A percentile compares a stretch with the other conserved stretches of the same genome.
Conservation (phyloP, 53 echinoderm and acorn worm genomes). For the Hippasteria phrygiana region DNA sequence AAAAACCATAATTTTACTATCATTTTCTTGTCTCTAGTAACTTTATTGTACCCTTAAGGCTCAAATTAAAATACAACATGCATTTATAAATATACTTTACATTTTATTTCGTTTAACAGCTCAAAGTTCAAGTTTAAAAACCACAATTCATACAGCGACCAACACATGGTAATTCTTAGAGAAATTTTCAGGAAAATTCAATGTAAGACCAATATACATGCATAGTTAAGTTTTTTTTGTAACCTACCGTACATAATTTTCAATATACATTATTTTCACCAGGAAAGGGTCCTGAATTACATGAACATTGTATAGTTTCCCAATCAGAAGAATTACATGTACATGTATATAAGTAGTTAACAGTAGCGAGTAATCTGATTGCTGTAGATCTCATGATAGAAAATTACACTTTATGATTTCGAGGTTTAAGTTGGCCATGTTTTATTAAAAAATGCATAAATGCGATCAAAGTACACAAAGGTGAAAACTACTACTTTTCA, state of each 20-base stretch:
- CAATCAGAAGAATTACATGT: no score
- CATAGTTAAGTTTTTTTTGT: neutral
- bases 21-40: neutral
- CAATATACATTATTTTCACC: neutral
- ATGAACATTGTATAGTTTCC: no score
- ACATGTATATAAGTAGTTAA: no score
- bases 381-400: no score
- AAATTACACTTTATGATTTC: no score
- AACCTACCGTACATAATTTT: neutral
- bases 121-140: neutral
- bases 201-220: neutral
- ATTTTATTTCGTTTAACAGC: neutral
- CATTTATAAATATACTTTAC: slow-evolving; percentile 12
- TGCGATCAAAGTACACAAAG: no score
- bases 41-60: neutral
- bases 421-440: no score
- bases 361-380: no score
- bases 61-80: slow-evolving; percentile 20
- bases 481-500: no score
- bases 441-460: no score
- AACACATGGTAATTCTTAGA: neutral
- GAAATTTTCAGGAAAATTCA: neutral
- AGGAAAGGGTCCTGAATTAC: no score
- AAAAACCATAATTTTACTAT: neutral
- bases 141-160: neutral